Conservation (phyloP, 1,140 invertebrate genomes). For the Temnothorax nylanderi region DNA sequence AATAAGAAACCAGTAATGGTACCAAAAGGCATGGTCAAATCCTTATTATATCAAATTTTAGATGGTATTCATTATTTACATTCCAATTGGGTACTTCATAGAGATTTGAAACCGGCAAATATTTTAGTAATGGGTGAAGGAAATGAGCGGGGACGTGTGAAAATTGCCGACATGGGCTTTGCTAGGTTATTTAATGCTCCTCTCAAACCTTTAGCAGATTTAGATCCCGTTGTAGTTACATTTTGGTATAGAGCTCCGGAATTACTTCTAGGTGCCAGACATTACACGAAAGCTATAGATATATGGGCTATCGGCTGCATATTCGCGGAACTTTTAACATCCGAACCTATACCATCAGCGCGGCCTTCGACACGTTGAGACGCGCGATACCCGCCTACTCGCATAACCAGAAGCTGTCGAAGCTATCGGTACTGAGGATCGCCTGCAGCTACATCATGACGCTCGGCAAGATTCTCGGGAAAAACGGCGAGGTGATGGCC, state of each 20-base stretch:
- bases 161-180: slow-evolving; percentile 99
- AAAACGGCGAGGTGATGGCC: slow-evolving; percentile 76
- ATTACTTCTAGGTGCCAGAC: slow-evolving; percentile 97
- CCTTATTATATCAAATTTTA: slow-evolving; percentile 98
- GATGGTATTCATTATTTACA: slow-evolving; percentile 99
- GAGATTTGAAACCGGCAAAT: slow-evolving; percentile 99
- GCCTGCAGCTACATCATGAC: slow-evolving; percentile 96
- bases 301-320: slow-evolving; percentile 99
- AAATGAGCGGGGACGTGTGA: slow-evolving; percentile 97
- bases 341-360: slow-evolving; percentile 99
- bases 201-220: slow-evolving; percentile 97
- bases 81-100: slow-evolving; percentile 99
- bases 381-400: slow-evolving; percentile 95
- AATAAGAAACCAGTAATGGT: slow-evolving; percentile 99
- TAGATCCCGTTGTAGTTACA: slow-evolving; percentile 99
- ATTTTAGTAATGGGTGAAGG: slow-evolving; percentile 99
- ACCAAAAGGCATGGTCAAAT: slow-evolving; percentile 99
- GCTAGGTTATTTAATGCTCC: slow-evolving; percentile 99
- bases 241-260: slow-evolving; percentile 99
- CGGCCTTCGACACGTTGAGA: slow-evolving; percentile 96
- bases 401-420: slow-evolving; percentile 96
- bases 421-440: slow-evolving; percentile 95
- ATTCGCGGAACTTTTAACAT: slow-evolving; percentile 98
- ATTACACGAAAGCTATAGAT: slow-evolving; percentile 99
- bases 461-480: slow-evolving; percentile 85